Percentiles rank a stretch among this genome's conserved stretches.
Conservation (phyloP, 2,888 invertebrate genomes). For the Acronicta psi region DNA sequence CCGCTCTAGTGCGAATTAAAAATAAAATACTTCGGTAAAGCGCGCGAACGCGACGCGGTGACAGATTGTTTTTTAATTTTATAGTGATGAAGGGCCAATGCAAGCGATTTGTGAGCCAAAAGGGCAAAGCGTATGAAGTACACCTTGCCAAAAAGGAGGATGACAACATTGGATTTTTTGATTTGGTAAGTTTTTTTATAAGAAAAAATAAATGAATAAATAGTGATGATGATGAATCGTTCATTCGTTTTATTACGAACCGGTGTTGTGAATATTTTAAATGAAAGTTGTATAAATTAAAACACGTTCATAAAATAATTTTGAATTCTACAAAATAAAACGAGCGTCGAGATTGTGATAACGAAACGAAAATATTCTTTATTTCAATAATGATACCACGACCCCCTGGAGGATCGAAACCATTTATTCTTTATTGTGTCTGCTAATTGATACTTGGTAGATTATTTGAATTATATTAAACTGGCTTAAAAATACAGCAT, state of each 20-base stretch:
- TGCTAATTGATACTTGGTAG: no score
- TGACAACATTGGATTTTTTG: slow-evolving; percentile 60
- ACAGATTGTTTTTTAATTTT: slow-evolving; percentile 25
- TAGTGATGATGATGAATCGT: no score
- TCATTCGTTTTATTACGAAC: neutral
- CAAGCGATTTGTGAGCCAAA: slow-evolving; percentile 65
- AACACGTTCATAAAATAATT: no score
- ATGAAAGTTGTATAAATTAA: neutral
- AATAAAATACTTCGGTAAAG: slow-evolving; percentile 28
- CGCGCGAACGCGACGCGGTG: slow-evolving; percentile 45
- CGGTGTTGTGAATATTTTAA: neutral
- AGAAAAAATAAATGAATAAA: neutral
- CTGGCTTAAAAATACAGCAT: no score
- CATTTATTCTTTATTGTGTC: no score
- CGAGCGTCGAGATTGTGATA: no score
- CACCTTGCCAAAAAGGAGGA: slow-evolving; percentile 42
- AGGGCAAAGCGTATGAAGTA: slow-evolving; percentile 61
- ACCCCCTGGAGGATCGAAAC: no score
- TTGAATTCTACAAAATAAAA: no score
- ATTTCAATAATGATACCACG: no score
- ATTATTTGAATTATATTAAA: no score
- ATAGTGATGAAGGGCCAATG: slow-evolving; percentile 61
- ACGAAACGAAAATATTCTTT: no score
- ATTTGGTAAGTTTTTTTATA: slow-evolving; percentile 54
- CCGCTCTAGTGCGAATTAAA: slow-evolving; percentile 22